These are phyloP conservation scores for Bambusicola thoracicus DNA, from an alignment of 2,113 vertebrate genomes.

Conservation along the genomic window DNA sequence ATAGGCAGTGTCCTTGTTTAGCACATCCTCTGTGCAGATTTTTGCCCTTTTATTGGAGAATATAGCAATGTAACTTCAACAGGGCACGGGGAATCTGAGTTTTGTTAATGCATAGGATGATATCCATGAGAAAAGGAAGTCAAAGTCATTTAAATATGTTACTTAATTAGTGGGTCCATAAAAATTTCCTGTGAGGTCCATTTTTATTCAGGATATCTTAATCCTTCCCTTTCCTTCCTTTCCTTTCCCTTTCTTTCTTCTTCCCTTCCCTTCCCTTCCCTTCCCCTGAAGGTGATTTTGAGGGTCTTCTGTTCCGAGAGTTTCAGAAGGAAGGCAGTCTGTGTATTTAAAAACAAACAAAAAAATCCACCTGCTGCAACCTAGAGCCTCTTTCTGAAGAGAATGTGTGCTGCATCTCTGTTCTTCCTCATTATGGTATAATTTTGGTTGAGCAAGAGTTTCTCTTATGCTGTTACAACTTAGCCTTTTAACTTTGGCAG, in stretches of 20 bases:
- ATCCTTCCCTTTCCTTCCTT: too few species aligned
- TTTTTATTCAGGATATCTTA: neutral
- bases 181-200: neutral
- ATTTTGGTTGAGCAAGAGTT: neutral
- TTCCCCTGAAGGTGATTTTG: neutral
- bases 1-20: neutral
- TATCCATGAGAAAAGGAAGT: neutral
- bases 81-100: neutral
- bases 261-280: neutral
- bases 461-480: neutral
- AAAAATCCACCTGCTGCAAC: neutral
- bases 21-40: neutral
- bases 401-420: neutral
- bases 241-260: neutral
- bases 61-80: neutral
- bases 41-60: neutral
- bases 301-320: neutral
- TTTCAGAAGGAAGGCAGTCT: neutral
- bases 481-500: neutral
- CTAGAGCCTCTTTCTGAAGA: neutral
- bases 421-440: neutral
- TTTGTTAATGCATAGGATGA: neutral
- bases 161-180: neutral
- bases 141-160: neutral
- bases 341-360: neutral